A percentile compares a stretch with the other conserved stretches of the same genome.
phyloP scores from a whole-genome alignment of 1,140 invertebrate genomes.

The Pogonomyrmex barbatus region DNA sequence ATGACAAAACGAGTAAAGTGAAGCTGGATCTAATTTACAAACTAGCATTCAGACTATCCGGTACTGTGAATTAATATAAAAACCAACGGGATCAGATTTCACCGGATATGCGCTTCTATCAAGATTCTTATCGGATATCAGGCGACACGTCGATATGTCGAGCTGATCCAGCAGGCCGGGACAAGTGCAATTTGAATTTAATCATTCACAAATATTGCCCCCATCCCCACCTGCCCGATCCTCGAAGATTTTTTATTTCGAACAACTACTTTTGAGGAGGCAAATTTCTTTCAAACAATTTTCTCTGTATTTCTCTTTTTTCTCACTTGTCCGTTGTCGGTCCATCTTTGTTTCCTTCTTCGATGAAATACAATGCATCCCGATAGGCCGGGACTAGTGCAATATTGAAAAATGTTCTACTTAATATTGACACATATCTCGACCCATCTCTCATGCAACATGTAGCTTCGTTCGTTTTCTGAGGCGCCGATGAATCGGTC shows the following conservation, averaged over 20 bases:
- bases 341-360: constrained; percentile 52
- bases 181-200: constrained; percentile 85
- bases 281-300: background rate
- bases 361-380: constrained; percentile 80
- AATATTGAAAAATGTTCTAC: constrained; percentile 81
- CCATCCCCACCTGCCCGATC: constrained; percentile 82
- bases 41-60: background rate
- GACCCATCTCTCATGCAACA: constrained; percentile 84
- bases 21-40: background rate
- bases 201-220: constrained; percentile 84
- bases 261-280: background rate
- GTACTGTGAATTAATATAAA: background rate
- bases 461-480: background rate
- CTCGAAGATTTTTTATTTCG: constrained; percentile 41
- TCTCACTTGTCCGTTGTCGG: constrained; percentile 16
- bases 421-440: constrained; percentile 86
- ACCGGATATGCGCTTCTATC: background rate
- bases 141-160: constrained; percentile 71
- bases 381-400: constrained; percentile 87
- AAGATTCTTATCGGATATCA: background rate
- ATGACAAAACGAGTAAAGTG: background rate
- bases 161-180: constrained; percentile 84
- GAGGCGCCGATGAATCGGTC: background rate
- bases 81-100: background rate
- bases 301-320: constrained; percentile 20